These are phyloP conservation scores for Drosophila grimshawi DNA, from an alignment of 1,140 invertebrate genomes.

Conservation along the genomic window DNA sequence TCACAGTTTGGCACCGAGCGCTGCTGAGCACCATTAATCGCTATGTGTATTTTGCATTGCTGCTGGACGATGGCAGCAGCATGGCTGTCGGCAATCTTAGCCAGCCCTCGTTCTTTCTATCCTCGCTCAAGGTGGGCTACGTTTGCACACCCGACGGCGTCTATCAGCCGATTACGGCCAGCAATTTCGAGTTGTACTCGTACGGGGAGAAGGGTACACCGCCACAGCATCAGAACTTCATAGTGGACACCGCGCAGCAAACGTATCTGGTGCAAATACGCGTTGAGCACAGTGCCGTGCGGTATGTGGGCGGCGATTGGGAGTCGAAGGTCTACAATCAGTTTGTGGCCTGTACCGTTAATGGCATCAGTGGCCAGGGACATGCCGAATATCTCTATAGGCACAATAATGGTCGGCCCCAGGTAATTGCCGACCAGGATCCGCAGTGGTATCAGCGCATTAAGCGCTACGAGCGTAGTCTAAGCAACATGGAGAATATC, in stretches of 20 bases:
- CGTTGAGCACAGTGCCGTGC: conserved; percentile 58
- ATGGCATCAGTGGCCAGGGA: conserved; percentile 71
- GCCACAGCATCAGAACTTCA: conserved; percentile 77
- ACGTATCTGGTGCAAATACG: conserved; percentile 74
- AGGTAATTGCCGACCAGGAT: conserved; percentile 50
- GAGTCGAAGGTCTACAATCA: conserved; percentile 81
- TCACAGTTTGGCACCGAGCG: conserved; percentile 79
- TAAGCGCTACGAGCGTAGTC: conserved; percentile 62
- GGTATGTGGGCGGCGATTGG: conserved; percentile 76
- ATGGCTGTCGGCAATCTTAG: conserved; percentile 79
- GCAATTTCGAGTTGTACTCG: conserved; percentile 77
- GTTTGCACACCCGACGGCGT: conserved; percentile 54
- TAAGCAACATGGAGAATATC: conserved; percentile 55
- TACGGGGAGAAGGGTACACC: conserved; percentile 77
- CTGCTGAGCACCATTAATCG: conserved; percentile 78
- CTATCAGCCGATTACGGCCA: conserved; percentile 70
- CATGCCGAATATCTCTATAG: conserved; percentile 77
- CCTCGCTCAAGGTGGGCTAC: conserved; percentile 78
- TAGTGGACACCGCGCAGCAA: conserved; percentile 59
- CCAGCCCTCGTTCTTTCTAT: conserved; percentile 77
- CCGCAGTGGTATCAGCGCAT: conserved; percentile 79
- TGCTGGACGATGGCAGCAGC: conserved; percentile 76
- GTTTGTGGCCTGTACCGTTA: conserved; percentile 76
- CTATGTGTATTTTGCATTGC: conserved; percentile 77
- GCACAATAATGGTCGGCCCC: conserved; percentile 62